These are phyloP conservation scores for Rapana venosa DNA, from an alignment of 2,888 invertebrate species.

Conservation along the genomic window DNA sequence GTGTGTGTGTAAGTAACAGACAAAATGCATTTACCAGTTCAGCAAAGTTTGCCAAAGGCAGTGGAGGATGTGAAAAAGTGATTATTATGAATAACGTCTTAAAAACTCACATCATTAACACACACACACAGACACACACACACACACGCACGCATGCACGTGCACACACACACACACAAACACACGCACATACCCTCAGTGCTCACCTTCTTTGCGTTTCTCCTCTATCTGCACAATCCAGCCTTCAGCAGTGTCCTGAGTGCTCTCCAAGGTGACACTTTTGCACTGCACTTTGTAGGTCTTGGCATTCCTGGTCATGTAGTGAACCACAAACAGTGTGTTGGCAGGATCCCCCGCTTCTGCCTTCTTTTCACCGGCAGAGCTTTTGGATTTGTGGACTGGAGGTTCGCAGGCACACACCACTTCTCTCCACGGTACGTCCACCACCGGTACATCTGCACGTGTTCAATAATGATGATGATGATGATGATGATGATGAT, in stretches of 20 bases:
- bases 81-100: too few relatives aligned
- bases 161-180: too few relatives aligned
- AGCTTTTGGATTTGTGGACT: constrained; percentile 29
- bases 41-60: too few relatives aligned
- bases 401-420: constrained; percentile 30
- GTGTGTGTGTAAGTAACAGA: too few relatives aligned
- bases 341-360: not conserved
- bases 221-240: constrained; percentile 33
- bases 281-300: constrained; percentile 23
- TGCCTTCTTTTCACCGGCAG: not conserved
- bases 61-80: too few relatives aligned
- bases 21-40: too few relatives aligned
- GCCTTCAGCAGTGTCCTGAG: not conserved
- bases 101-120: too few relatives aligned
- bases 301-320: not conserved
- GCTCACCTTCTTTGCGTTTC: constrained; percentile 31
- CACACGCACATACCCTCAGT: too few relatives aligned
- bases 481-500: too few relatives aligned
- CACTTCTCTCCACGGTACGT: constrained; percentile 35
- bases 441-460: constrained; percentile 25
- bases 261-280: not conserved
- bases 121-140: too few relatives aligned
- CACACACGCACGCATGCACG: too few relatives aligned
- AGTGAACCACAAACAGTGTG: constrained; percentile 29
- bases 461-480: too few relatives aligned